A percentile compares a stretch with the other conserved stretches of the same genome.
Conservation (phyloP, 2,888 invertebrate species). For the Petrolisthes manimaculis region DNA sequence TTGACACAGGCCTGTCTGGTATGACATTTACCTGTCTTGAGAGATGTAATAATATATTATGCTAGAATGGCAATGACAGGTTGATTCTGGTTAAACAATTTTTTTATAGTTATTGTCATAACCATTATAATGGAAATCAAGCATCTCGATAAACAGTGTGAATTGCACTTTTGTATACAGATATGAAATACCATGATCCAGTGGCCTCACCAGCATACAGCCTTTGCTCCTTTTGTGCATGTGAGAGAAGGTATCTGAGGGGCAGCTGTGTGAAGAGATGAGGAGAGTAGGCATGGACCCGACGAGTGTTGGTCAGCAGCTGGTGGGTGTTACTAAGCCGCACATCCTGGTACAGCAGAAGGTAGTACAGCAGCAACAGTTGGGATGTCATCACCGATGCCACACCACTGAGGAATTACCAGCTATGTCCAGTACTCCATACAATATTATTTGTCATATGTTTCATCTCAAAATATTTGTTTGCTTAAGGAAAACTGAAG, state of each 20-base stretch:
- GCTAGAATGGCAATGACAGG: too few relatives aligned
- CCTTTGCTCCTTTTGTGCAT: slow-evolving; percentile 91
- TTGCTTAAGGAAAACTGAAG: too few relatives aligned
- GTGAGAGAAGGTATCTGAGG: slow-evolving; percentile 91
- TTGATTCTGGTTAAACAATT: too few relatives aligned
- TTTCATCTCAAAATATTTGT: too few relatives aligned
- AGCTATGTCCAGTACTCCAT: neutral
- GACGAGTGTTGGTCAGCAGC: slow-evolving; percentile 68
- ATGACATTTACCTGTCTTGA: too few relatives aligned
- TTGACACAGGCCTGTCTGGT: too few relatives aligned
- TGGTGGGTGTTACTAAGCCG: slow-evolving; percentile 74
- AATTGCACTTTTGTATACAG: too few relatives aligned
- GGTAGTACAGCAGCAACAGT: slow-evolving; percentile 88
- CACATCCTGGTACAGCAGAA: slow-evolving; percentile 91
- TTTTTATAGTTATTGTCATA: too few relatives aligned
- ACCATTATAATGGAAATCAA: too few relatives aligned
- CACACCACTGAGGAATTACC: slow-evolving; percentile 24
- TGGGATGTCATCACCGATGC: slow-evolving; percentile 80
- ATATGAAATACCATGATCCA: too few relatives aligned
- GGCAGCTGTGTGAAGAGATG: slow-evolving; percentile 91
- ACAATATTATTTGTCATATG: neutral
- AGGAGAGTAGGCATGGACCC: slow-evolving; percentile 82
- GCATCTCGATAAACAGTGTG: too few relatives aligned
- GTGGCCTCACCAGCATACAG: slow-evolving; percentile 77
- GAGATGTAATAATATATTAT: too few relatives aligned